Percentiles rank a stretch among this genome's conserved stretches.
phyloP scores from a whole-genome alignment of 2,797 vertebrate species.

The Phoebastria nigripes region DNA sequence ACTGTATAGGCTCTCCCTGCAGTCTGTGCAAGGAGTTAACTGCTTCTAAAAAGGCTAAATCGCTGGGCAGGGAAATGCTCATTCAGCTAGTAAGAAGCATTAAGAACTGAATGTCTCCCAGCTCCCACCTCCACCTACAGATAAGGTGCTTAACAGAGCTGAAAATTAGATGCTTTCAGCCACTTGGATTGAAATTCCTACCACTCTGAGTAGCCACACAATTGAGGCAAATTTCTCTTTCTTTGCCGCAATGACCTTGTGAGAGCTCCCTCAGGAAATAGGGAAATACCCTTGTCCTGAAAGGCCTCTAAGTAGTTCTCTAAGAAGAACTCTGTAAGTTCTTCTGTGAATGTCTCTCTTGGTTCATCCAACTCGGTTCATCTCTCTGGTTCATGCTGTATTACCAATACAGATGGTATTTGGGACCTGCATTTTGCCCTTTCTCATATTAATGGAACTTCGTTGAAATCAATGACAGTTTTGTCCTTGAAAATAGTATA shows the following conservation, averaged over 20 bases:
- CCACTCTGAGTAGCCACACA: neutral
- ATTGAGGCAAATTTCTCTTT: neutral
- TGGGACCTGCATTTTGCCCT: neutral
- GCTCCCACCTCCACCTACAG: neutral
- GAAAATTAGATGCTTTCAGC: neutral
- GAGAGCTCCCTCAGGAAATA: neutral
- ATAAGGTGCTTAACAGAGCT: neutral
- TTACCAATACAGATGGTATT: neutral
- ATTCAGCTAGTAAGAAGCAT: neutral
- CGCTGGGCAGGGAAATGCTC: neutral
- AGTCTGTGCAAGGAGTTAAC: neutral
- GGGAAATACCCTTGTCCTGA: neutral
- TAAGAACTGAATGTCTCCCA: neutral
- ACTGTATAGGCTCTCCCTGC: neutral
- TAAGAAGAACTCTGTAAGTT: neutral
- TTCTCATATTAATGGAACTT: neutral
- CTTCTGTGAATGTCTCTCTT: neutral
- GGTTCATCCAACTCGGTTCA: neutral
- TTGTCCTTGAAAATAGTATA: neutral
- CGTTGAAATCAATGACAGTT: neutral
- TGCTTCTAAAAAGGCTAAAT: neutral
- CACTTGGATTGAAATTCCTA: neutral
- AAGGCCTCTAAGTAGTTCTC: neutral
- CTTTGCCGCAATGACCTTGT: neutral
- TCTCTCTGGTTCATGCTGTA: neutral